These are phyloP conservation scores for Heliconius cydno DNA, from an alignment of 2,888 invertebrate genomes.

Conservation along the genomic window DNA sequence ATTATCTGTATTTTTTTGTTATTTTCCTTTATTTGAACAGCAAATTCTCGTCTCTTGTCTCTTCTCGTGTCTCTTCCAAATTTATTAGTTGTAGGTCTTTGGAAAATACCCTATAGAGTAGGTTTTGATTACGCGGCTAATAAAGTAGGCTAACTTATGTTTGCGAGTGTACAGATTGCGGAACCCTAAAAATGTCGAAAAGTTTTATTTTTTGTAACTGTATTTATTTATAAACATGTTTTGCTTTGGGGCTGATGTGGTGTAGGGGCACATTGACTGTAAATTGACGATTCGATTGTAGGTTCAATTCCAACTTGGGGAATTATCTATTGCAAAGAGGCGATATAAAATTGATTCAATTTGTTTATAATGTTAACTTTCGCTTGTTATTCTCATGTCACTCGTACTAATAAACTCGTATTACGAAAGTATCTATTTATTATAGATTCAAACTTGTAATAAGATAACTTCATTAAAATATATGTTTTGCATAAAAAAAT, in stretches of 20 bases:
- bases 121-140: no score
- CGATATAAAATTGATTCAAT: neutral
- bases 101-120: no score
- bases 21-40: no score
- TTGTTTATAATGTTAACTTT: constrained; percentile 16
- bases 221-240: neutral
- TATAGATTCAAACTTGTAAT: neutral
- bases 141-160: no score
- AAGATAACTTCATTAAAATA: neutral
- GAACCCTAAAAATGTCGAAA: neutral
- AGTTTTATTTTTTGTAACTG: neutral
- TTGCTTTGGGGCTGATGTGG: neutral
- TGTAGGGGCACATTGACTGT: neutral
- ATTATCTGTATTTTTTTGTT: no score
- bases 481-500: neutral
- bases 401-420: neutral
- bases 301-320: no score
- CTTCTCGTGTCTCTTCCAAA: no score
- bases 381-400: constrained; percentile 9
- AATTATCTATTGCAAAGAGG: no score
- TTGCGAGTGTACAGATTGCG: no score
- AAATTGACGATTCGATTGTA: neutral
- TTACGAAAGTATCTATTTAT: neutral
- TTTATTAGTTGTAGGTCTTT: no score
- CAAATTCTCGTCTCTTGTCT: no score